phyloP scores from a whole-genome alignment of 2,888 invertebrate genomes.

The Chrysomela aeneicollis region DNA sequence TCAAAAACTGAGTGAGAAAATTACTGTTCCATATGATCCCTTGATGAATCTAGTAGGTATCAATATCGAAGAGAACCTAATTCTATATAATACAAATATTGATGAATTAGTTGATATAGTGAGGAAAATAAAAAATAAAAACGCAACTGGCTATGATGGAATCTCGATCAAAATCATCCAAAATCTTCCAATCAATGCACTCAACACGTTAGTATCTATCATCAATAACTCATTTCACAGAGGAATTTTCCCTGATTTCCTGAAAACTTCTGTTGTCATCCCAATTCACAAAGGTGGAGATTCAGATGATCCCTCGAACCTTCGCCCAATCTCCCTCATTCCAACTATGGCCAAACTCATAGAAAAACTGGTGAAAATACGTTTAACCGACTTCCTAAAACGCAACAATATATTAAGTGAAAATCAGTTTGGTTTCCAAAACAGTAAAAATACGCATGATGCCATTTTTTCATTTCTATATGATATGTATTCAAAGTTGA shows the following conservation, averaged over 20 bases:
- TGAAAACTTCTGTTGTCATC: conserved; percentile 4
- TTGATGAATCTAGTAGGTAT: conserved; percentile 5
- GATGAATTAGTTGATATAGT: neutral
- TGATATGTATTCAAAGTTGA: neutral
- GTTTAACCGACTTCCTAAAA: neutral
- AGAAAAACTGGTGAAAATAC: conserved; percentile 1
- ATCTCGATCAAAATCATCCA: conserved; percentile 2
- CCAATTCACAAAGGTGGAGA: conserved; percentile 8
- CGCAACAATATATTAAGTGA: neutral
- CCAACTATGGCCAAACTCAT: neutral
- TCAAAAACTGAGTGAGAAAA: neutral
- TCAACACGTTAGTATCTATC: neutral
- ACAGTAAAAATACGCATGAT: neutral
- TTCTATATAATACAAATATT: conserved; percentile 1
- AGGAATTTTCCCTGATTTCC: neutral
- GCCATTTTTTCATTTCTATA: neutral
- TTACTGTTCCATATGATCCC: neutral
- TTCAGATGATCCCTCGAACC: neutral
- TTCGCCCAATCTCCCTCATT: neutral
- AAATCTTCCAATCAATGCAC: conserved; percentile 10
- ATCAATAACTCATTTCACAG: neutral
- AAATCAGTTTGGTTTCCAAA: conserved; percentile 6
- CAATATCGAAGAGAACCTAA: conserved; percentile 8
- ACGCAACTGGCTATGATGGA: conserved; percentile 4
- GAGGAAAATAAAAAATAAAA: neutral